Base-by-base conservation (phyloP, 2,113 vertebrate species). In the Chaenocephalus aceratus region DNA sequence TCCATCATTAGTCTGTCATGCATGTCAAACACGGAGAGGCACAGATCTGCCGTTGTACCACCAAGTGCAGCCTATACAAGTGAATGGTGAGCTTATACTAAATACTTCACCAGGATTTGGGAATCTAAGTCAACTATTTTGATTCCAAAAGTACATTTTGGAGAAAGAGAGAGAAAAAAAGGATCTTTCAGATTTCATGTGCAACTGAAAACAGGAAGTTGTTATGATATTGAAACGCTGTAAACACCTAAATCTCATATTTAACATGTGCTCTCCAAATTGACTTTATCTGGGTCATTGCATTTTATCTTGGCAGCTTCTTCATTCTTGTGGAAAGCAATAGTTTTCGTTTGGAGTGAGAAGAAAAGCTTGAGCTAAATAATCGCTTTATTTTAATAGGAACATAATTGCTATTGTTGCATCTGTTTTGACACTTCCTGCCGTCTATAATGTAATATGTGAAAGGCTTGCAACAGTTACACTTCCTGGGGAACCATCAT, bases 1-100 rank as follows among this genome's bases (percentile, higher is more conserved):
- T 86, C 83, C 79, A 83, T 93, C 90, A 93, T 94, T 92, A 93
- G 69, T 77, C 80, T 90, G 84, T 85, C 90, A 89, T 75, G 82
- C 75, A 83, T 89, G 86, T 86, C 85, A 85, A 77, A 82, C 36
- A 71, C 88, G 69, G 69, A 66, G 80, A 88, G 72, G 84, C 78
- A 87, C 18, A 78, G 62, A 83, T 83, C 60, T 80, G 79, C 74
- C 84, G 74, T 89, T 89, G 79, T 75, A 83, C 77, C 83, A 77
- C 77, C 80, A 84, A 76, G 63, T 76, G 69, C 46, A 77, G 70
- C 58, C 57, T 82, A 82, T 67, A 83, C 80, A 89, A 77, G 74
- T 64, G 79, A 85, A 78, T 81, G 56, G 67, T 74, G 59, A 85
- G 81, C 49, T 70, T 64, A 67, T 49, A 83, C 56, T 81, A 72